phyloP scores from a whole-genome alignment of 2,888 invertebrate genomes.

The Drosophila longiperda region DNA sequence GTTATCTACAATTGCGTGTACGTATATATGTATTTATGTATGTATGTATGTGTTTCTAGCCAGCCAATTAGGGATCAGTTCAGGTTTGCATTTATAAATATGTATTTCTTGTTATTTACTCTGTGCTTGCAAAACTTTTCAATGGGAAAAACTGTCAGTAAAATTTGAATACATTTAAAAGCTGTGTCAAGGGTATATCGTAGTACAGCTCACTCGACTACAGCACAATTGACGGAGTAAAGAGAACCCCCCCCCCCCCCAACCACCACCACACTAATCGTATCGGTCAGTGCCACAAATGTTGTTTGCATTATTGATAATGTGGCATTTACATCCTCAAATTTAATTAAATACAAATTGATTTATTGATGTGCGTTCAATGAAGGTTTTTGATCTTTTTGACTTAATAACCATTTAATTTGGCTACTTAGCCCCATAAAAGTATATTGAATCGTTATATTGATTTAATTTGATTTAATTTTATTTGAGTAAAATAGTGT shows the following conservation, averaged over 20 bases:
- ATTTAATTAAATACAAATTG: conserved; percentile 6
- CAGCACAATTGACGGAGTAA: not conserved
- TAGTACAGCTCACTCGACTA: too few species aligned
- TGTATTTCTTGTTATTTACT: too few species aligned
- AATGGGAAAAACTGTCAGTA: too few species aligned
- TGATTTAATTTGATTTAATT: not conserved
- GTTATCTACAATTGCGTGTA: too few species aligned
- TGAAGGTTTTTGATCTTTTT: not conserved
- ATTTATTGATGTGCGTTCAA: conserved; percentile 8
- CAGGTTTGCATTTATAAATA: too few species aligned
- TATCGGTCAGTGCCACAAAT: conserved; percentile 4
- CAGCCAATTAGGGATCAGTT: too few species aligned
- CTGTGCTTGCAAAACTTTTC: too few species aligned
- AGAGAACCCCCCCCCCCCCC: too few species aligned
- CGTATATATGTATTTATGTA: too few species aligned
- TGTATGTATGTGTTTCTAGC: too few species aligned
- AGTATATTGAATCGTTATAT: not conserved
- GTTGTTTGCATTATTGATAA: conserved; percentile 14
- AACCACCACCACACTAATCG: not conserved
- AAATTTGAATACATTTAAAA: too few species aligned
- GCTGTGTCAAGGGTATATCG: too few species aligned
- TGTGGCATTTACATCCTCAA: not conserved
- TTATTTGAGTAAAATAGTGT: not conserved
- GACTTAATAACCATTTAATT: not conserved
- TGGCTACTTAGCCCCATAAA: not conserved